These are phyloP conservation scores for Agrilus mali DNA, from an alignment of 2,888 invertebrate species.

Conservation along the genomic window DNA sequence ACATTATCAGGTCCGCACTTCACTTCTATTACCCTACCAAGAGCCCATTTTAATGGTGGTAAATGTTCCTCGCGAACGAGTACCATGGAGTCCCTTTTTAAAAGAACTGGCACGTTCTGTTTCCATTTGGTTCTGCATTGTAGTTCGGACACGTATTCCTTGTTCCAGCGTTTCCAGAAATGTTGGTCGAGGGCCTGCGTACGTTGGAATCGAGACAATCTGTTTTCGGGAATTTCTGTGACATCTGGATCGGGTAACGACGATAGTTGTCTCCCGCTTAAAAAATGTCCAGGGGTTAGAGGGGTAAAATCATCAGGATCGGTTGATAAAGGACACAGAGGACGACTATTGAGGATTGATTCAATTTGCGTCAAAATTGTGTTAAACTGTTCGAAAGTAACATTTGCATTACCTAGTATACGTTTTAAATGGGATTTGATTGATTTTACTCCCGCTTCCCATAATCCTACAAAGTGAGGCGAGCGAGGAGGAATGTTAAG, in stretches of 20 bases:
- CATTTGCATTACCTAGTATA: conserved; percentile 9
- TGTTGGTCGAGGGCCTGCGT: conserved; percentile 13
- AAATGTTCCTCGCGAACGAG: conserved; percentile 19
- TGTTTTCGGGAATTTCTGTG: conserved; percentile 7
- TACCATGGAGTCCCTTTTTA: conserved; percentile 19
- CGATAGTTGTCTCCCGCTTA: conserved; percentile 18
- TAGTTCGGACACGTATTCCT: conserved; percentile 17
- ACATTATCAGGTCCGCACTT: conserved; percentile 19
- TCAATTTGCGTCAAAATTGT: conserved; percentile 18
- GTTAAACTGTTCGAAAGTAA: conserved; percentile 17
- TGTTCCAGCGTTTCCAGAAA: conserved; percentile 15
- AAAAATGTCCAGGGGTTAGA: conserved; percentile 22
- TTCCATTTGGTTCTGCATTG: conserved; percentile 16
- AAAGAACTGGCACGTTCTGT: not conserved
- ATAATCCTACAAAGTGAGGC: conserved; percentile 17
- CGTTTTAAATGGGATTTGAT: conserved; percentile 19
- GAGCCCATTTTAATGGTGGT: conserved; percentile 18
- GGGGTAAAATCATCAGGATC: conserved; percentile 15
- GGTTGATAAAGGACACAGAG: conserved; percentile 14
- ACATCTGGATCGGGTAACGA: conserved; percentile 17
- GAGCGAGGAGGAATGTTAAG: conserved; percentile 15
- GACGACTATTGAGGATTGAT: conserved; percentile 17
- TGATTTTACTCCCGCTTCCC: conserved; percentile 20
- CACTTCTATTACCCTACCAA: conserved; percentile 16
- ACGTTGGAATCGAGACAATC: conserved; percentile 14